Conservation (phyloP, 2,113 vertebrate genomes). For the Microtus pennsylvanicus region DNA sequence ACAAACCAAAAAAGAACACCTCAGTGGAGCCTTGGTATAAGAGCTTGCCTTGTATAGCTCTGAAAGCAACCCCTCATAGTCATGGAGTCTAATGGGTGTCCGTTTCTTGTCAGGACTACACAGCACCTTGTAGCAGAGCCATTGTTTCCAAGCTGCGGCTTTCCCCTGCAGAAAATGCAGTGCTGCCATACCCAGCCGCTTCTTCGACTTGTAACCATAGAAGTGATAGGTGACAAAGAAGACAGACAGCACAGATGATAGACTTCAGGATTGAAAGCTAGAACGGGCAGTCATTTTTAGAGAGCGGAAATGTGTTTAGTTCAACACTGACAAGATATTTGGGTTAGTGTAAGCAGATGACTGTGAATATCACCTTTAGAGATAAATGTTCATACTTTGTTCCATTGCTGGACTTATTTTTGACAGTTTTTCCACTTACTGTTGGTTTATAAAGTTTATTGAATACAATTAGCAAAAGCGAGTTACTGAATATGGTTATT, state of each 20-base stretch:
- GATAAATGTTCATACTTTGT: conserved; percentile 7
- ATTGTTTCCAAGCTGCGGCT: background rate
- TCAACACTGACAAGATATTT: conserved; percentile 6
- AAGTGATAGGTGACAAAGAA: conserved; percentile 53
- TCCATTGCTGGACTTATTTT: conserved; percentile 51
- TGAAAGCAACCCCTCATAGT: background rate
- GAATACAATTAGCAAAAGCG: conserved; percentile 15
- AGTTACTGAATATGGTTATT: conserved; percentile 38
- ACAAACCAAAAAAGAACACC: background rate
- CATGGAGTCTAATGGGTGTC: background rate
- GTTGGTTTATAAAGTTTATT: conserved; percentile 45
- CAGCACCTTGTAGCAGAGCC: background rate
- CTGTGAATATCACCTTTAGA: conserved; percentile 3
- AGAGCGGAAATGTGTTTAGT: conserved; percentile 2
- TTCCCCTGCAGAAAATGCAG: background rate
- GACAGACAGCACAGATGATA: conserved; percentile 2
- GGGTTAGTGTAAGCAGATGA: conserved; percentile 25
- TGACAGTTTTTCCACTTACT: conserved; percentile 24
- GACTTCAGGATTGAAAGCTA: background rate
- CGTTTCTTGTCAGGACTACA: background rate
- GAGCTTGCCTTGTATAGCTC: background rate
- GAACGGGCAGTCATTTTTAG: conserved; percentile 32
- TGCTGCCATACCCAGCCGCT: background rate
- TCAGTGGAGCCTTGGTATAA: background rate
- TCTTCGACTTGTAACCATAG: conserved; percentile 25